Base-by-base conservation (phyloP, 1,140 invertebrate genomes). In the Calycopis cecrops region DNA sequence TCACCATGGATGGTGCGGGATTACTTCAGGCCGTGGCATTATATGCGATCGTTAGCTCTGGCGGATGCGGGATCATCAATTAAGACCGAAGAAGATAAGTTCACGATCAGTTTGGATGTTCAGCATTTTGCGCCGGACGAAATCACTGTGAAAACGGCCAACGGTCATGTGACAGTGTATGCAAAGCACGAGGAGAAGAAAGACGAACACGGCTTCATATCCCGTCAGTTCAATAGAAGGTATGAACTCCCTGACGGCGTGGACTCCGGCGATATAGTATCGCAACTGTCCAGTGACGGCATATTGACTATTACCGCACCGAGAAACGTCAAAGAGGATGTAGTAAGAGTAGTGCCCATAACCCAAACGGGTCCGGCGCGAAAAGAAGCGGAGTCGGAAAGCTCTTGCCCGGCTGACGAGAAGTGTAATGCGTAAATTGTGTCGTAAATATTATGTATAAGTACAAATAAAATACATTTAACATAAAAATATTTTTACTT, bases 81-180 rank as follows among this genome's bases (percentile, higher is more conserved):
- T 33, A 77, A 78, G 38, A 52, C 94, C 90, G 81, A 84, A 12
- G 79, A 84, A 33, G 67, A 81, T 35, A 69, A 71, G 48, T 83
- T 83, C 57, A 73, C 75, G n/a, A 65, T 83, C 2, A 81, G 78
- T 44, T 60, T 84, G 35, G 78, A 83, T 40, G 79, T 83, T 3
- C 78, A 79, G 49, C 76, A 83, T 47, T 83, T 83, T 47, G 90
- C 21, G 21, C 94, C 94, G 0, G 91, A 94, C 59, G 94, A 96
- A 76, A 90, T 96, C 48, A 90, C n/a, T 1, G 93, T 96, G 0
- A 95, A n/a, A n/a, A n/a, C n/a, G n/a, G n/a, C n/a, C n/a, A n/a
- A n/a, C n/a, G n/a, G n/a, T n/a, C n/a, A n/a, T n/a, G n/a, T n/a
- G n/a, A n/a, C n/a, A n/a, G n/a, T n/a, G n/a, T n/a, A n/a, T n/a